Base-by-base conservation (phyloP, 2,797 vertebrate genomes). In the Eospalax fontanierii region DNA sequence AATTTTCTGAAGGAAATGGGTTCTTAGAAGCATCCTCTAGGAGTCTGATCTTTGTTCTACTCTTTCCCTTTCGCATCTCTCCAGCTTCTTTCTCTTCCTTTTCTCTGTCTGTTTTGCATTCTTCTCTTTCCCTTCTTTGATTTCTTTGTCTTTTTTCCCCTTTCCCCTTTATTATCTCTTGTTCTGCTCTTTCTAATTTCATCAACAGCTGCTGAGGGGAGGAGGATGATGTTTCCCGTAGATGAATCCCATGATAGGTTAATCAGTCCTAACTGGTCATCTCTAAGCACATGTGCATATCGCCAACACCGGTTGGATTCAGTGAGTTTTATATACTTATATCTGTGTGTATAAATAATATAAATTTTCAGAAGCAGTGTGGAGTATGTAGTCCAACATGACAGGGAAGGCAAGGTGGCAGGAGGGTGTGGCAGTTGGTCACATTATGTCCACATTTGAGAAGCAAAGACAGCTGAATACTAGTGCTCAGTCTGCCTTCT, bases 71-170 rank as follows among this genome's bases (percentile, higher is more conserved):
- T 68, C 10, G 15, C 65, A 65, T 21, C 8, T 63, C 35, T 43
- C 16, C 35, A 14, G 19, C 11, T 73, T 18, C 43, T 75, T 22
- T 61, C 2, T 19, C 30, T 40, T 19, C 68, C 46, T 26, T 50
- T 22, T 19, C 24, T 38, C 4, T 35, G 30, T 38, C n/a, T 38
- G 24, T n/a, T 38, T 16, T 43, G 75, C 4, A 24, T 0, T 75
- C 38, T 1, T 33, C 35, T n/a, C n/a, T 43, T 30, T 2, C 3
- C 14, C 11, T 33, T 35, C 1, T 4, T 6, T 15, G 33, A 7
- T 6, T n/a, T n/a, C 14, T 63, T 22, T 16, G 61, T 70, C 68
- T 70, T 4, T n/a, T 19, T 73, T 4, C 9, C 35, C 19, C 50
- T 54, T 14, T 54, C 22, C 9, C 26, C 28, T 28, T 11, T 54